Percentiles rank a stretch among this genome's conserved stretches.
These are phyloP conservation scores for Dipus sagitta DNA, from an alignment of 2,797 vertebrate species.

Conservation along the genomic window DNA sequence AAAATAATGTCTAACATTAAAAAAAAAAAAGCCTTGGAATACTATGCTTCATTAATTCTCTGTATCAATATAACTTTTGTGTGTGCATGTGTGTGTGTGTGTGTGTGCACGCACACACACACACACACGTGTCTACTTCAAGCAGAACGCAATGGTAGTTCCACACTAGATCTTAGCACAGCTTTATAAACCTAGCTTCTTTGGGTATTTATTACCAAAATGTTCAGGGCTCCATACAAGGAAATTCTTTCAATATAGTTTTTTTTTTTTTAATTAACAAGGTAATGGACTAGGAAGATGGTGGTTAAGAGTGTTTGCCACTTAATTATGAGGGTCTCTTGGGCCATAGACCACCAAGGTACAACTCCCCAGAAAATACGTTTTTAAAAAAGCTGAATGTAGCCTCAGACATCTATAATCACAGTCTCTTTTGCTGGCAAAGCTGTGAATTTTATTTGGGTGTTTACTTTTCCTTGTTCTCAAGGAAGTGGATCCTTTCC, in stretches of 20 bases:
- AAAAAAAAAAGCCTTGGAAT: not conserved
- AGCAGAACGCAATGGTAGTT: not conserved
- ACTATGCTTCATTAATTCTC: not conserved
- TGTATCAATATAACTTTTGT: no score
- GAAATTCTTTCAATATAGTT: not conserved
- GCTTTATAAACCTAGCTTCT: not conserved
- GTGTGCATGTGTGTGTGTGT: no score
- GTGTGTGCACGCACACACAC: no score
- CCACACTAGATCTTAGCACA: not conserved
- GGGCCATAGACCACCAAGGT: no score
- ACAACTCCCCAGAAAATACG: no score
- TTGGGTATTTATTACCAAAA: constrained; percentile 26
- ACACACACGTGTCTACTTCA: not conserved
- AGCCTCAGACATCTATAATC: no score
- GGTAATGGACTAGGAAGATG: accelerated
- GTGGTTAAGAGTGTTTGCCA: not conserved
- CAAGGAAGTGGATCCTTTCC: no score
- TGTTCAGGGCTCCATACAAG: not conserved
- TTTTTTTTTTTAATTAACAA: not conserved
- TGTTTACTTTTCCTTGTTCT: no score
- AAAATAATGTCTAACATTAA: not conserved
- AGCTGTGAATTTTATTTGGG: no score
- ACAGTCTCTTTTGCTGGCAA: no score
- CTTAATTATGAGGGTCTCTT: no score
- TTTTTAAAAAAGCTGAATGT: no score